These are phyloP conservation scores for Heteromormyrus szaboi DNA, from an alignment of 2,797 vertebrate species.

Conservation along the genomic window DNA sequence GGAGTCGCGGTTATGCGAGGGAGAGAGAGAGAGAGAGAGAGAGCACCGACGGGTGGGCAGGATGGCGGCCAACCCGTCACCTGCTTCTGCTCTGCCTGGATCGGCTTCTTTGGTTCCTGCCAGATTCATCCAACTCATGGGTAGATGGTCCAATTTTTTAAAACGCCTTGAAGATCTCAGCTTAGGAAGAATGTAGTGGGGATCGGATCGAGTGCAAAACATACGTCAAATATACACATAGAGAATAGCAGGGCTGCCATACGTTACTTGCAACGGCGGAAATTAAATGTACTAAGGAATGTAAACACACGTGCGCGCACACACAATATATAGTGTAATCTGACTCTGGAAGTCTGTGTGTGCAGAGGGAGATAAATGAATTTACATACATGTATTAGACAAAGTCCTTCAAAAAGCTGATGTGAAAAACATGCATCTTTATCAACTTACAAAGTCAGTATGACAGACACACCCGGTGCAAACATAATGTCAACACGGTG, in stretches of 20 bases:
- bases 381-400: not conserved
- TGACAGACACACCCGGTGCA: not conserved
- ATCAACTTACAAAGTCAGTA: not conserved
- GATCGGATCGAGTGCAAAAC: not conserved
- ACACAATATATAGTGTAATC: not conserved
- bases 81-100: not conserved
- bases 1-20: not conserved
- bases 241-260: not conserved
- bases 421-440: not conserved
- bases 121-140: not conserved
- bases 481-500: not conserved
- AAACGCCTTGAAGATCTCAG: not conserved
- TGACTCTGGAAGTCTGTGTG: not conserved
- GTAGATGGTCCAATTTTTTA: not conserved
- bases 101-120: not conserved
- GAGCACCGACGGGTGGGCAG: not conserved
- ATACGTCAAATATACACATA: not conserved
- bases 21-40: not conserved
- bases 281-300: conserved; percentile 12
- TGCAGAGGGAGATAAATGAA: not conserved
- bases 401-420: not conserved
- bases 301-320: not conserved
- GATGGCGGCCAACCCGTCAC: not conserved
- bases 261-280: not conserved
- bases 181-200: not conserved